Evolutionary conservation across 2,888 invertebrate genomes (phyloP), one percentile per base, ranked within the genome.

Genomic region (Ormyrus nitidulus): DNA sequence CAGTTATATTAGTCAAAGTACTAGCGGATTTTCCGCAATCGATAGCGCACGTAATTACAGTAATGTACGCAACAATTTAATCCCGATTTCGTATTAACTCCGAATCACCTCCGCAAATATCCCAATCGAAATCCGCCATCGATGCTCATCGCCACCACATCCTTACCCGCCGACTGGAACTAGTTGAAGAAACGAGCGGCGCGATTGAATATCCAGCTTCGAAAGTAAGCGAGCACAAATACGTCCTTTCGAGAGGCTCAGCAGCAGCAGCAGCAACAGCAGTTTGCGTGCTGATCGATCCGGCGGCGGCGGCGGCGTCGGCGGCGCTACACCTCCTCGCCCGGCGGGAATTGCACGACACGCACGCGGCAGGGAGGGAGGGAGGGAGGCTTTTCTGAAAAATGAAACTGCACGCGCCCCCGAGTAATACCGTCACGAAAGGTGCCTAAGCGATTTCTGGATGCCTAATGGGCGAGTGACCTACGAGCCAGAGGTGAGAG

Each of bases 281-380:
- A 59, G 83, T 81, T 86, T 85, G 86, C 86, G 86, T 86, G 86
- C 81, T 81, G 85, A 87, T 87, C 86, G 86, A 86, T 86, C 86
- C 56, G 11, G 46, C 34, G 34, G 34, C 34, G 34, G 34, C 34
- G 34, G 34, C 34, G 34, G 34, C 34, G 34, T 1, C 34, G 34
- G 34, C 34, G 34, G 34, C 34, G 34, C 34, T 34, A 34, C 34
- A 19, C 34, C 11, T 19, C 58, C 70, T 78, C 69, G 61, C 56
- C 77, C 11, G 61, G 71, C 46, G 71, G 71, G 75, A 79, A 74
- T 81, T 68, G 71, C 72, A 66, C 62, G 69, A 71, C 73, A 53
- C 54, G 79, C 68, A 64, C 64, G 74, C 82, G 71, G 83, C 81
- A 83, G 83, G 82, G 84, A 83, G 84, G 83, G 81, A 83, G 84